Base-by-base conservation (phyloP, 2,888 invertebrate genomes). In the Anaspis maculata region DNA sequence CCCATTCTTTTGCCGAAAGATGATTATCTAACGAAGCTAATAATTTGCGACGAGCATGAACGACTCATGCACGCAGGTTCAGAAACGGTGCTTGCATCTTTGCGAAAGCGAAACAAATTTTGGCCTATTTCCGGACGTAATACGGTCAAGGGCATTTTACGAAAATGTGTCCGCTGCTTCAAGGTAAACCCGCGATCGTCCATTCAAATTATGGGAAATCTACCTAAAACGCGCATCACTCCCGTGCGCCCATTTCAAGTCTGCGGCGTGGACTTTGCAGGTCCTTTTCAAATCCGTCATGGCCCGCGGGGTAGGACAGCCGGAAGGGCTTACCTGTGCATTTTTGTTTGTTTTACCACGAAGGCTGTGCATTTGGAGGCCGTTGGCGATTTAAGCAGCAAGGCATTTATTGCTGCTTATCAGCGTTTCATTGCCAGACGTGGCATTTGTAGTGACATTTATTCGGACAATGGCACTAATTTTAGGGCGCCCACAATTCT, bases 351-450 rank as follows among this genome's bases (percentile, higher is more conserved):
- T 27, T 35, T 45, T 15, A 13, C 30, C 4, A 44, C 46, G 1
- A 46, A 46, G 25, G 48, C 48, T 3, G 26, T 48, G 26, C 45
- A 51, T 24, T 30, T 44, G 11, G 46, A 48, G 29, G 25, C 45
- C 10, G 46, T 48, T 3, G 37, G 32, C 5, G 35, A 37, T 25
- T 30, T 9, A 7, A 34, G n/a, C n/a, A n/a, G n/a, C n/a, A n/a
- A n/a, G n/a, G n/a, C n/a, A n/a, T n/a, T n/a, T n/a, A n/a, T n/a
- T n/a, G n/a, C n/a, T n/a, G n/a, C n/a, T n/a, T n/a, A n/a, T n/a
- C n/a, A n/a, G n/a, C n/a, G n/a, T n/a, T n/a, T n/a, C n/a, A n/a
- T n/a, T n/a, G n/a, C n/a, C n/a, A n/a, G n/a, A n/a, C n/a, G n/a
- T n/a, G n/a, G n/a, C n/a, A n/a, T n/a, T n/a, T n/a, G n/a, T n/a